These are phyloP conservation scores for Archaeoteleia sp. DNA, from an alignment of 2,888 invertebrate genomes.

Conservation along the genomic window DNA sequence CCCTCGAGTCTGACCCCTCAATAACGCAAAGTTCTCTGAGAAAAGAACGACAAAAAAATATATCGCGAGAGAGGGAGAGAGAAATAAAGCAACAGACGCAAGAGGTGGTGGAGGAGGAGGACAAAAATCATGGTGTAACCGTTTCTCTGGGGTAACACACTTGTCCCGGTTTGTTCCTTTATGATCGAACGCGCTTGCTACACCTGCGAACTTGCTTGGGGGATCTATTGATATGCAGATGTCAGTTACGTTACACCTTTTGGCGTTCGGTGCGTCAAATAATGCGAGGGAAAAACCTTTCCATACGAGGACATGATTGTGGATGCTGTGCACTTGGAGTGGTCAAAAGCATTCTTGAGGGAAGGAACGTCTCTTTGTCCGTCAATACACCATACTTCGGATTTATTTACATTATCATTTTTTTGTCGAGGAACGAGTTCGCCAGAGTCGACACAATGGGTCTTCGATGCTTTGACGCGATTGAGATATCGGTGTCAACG, in stretches of 20 bases:
- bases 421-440: slow-evolving; percentile 33
- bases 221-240: slow-evolving; percentile 72
- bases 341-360: slow-evolving; percentile 19
- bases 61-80: slow-evolving; percentile 35
- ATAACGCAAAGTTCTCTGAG: slow-evolving; percentile 59
- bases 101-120: slow-evolving; percentile 40
- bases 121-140: slow-evolving; percentile 72
- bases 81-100: slow-evolving; percentile 22
- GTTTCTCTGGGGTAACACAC: slow-evolving; percentile 70
- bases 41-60: slow-evolving; percentile 22
- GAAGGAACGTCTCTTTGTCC: slow-evolving; percentile 33
- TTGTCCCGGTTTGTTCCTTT: slow-evolving; percentile 69
- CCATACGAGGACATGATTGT: slow-evolving; percentile 18
- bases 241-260: slow-evolving; percentile 70
- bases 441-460: slow-evolving; percentile 7
- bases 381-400: slow-evolving; percentile 10
- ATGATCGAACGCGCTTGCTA: slow-evolving; percentile 66
- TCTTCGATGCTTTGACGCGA: slow-evolving; percentile 28
- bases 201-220: slow-evolving; percentile 72
- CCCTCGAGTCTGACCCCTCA: slow-evolving; percentile 62
- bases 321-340: slow-evolving; percentile 39
- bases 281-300: slow-evolving; percentile 49
- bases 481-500: slow-evolving; percentile 34
- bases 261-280: slow-evolving; percentile 60
- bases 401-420: slow-evolving; percentile 39